Base-by-base conservation (phyloP, 2,888 invertebrate genomes). In the Meghimatium bilineatum region DNA sequence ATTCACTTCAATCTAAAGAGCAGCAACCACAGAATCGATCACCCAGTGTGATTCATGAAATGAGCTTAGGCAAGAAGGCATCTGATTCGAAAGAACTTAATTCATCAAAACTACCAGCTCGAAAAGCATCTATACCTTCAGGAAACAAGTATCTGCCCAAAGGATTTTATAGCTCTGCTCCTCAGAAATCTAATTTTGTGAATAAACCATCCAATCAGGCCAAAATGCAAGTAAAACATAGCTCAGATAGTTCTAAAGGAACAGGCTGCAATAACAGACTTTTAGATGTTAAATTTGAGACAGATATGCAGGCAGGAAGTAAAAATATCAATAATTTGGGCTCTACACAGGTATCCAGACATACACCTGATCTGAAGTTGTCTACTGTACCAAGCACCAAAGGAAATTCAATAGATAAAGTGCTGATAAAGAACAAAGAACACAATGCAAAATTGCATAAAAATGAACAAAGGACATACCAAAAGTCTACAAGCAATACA, bases 101-200 rank as follows among this genome's bases (percentile, higher is more conserved):
- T 23, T 32, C 49, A n/a, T 63, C n/a, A 67, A 49, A 79, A 20
- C 49, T 8, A 23, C 29, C n/a, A 67, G 79, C 17, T 17, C 14
- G n/a, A 0, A 67, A 32, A 8, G 26, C 63, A n/a, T 67, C 34
- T 34, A 36, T 60, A 26, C 2, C 36, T 60, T 29, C 67, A n/a
- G 67, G 38, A 2, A 49, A n/a, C 29, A 79, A 49, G 34, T 26
- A 67, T 67, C 67, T 79, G 67, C 79, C 79, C 6, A 79, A 79
- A 79, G 79, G 79, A 17, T 79, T 67, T 29, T 79, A 79, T 67
- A 79, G 67, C 32, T 67, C 79, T 23, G 8, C 63, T 38, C 26
- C 26, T 8, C 76, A 60, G 60, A 49, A 32, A 32, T 12, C 36
- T 26, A 77, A 63, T n/a, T 60, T 23, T 80, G 80, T 36, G 12